Percentiles rank a stretch among this genome's conserved stretches.
These are phyloP conservation scores for Drosophila anceps DNA, from an alignment of 2,888 invertebrate species.

Conservation along the genomic window DNA sequence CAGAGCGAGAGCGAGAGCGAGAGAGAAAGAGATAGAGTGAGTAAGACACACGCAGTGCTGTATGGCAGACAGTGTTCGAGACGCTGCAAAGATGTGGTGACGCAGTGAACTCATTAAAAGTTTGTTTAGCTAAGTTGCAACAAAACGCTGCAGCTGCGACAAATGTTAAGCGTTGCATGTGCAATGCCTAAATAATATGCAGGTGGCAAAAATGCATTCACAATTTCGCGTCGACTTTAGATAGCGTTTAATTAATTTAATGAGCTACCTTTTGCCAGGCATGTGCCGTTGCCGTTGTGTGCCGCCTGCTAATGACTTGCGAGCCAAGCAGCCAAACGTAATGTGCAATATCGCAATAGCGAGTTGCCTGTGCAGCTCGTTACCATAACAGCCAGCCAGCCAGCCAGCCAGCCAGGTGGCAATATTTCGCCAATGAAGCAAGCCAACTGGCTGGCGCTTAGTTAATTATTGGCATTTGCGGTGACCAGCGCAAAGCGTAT, in stretches of 20 bases:
- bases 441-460: conserved; percentile 46
- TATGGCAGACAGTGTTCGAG: conserved; percentile 11
- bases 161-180: conserved; percentile 52
- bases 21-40: background rate
- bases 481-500: conserved; percentile 56
- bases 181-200: conserved; percentile 58
- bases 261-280: conserved; percentile 62
- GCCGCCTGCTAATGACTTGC: conserved; percentile 53
- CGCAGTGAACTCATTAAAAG: conserved; percentile 79
- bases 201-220: conserved; percentile 43
- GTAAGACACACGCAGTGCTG: too few species aligned
- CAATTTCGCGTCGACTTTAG: conserved; percentile 7
- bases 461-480: conserved; percentile 70
- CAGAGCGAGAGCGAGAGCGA: background rate
- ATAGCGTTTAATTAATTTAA: conserved; percentile 74
- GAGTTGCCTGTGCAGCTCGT: conserved; percentile 61
- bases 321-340: conserved; percentile 20
- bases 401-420: conserved; percentile 15
- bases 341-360: background rate
- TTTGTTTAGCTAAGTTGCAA: conserved; percentile 64
- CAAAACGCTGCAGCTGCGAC: conserved; percentile 57
- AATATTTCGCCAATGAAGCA: conserved; percentile 17
- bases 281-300: conserved; percentile 7
- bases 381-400: conserved; percentile 40
- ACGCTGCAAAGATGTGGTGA: conserved; percentile 31